phyloP scores from a whole-genome alignment of 1,140 invertebrate species.

The Neodiprion virginianus region DNA sequence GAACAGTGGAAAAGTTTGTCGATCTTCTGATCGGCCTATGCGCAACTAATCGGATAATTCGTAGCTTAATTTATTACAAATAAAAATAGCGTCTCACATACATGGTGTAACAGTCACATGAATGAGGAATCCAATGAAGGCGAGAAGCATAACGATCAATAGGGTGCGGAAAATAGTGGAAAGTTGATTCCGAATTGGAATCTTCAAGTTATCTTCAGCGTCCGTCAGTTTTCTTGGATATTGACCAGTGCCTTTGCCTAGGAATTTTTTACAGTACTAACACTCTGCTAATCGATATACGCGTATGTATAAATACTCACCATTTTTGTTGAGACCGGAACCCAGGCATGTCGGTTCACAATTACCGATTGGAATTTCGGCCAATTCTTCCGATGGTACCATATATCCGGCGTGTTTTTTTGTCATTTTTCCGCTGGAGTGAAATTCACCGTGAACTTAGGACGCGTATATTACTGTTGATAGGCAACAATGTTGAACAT shows the following conservation, averaged over 20 bases:
- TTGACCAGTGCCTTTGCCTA: background rate
- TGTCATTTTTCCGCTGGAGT: background rate
- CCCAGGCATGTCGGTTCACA: background rate
- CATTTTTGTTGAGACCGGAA: background rate
- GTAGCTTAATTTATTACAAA: background rate
- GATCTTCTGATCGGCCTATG: background rate
- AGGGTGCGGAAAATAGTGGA: conserved; percentile 12
- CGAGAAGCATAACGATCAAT: background rate
- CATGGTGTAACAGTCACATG: background rate
- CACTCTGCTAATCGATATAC: background rate
- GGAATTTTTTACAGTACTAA: background rate
- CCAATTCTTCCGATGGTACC: background rate
- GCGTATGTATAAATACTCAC: background rate
- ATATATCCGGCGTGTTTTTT: background rate
- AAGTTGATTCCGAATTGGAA: conserved; percentile 10
- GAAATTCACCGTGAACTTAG: too few relatives aligned
- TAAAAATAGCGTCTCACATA: background rate
- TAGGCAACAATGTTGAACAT: too few relatives aligned
- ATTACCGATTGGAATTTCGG: conserved; percentile 2
- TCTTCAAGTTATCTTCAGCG: background rate
- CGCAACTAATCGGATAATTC: background rate
- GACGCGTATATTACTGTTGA: too few relatives aligned
- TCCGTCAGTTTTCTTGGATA: background rate
- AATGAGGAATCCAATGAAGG: conserved; percentile 1
- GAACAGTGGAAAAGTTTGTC: background rate